Evolutionary conservation across 2,797 vertebrate species (phyloP).

Genomic region (Semotilus atromaculatus): DNA sequence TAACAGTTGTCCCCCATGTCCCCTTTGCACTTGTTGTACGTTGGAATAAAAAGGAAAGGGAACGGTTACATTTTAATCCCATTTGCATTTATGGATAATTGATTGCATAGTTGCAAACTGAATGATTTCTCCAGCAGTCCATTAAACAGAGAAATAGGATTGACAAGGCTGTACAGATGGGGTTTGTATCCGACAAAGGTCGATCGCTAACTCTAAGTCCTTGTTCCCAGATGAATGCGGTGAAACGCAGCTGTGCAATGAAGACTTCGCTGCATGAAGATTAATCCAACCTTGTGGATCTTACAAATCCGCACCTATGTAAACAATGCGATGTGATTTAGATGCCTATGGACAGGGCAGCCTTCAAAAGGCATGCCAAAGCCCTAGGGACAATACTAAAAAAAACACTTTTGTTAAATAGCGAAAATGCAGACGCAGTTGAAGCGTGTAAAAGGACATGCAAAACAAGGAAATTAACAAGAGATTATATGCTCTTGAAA

Average conservation of each 20-base stretch:
- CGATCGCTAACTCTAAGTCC: slow-evolving; percentile 35
- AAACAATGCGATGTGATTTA: slow-evolving; percentile 11
- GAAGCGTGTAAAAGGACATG: slow-evolving; percentile 28
- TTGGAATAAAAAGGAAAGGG: slow-evolving; percentile 9
- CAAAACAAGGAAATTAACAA: slow-evolving; percentile 40
- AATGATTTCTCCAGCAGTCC: slow-evolving; percentile 44
- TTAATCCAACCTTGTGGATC: slow-evolving; percentile 16
- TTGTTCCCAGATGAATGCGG: slow-evolving; percentile 1
- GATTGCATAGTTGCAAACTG: slow-evolving; percentile 55
- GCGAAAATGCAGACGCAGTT: slow-evolving; percentile 23
- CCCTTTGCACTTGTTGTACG: not conserved
- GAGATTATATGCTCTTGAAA: slow-evolving; percentile 25
- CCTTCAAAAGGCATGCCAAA: not conserved
- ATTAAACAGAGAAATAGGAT: slow-evolving; percentile 56
- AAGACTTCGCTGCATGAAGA: slow-evolving; percentile 9
- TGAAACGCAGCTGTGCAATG: not conserved
- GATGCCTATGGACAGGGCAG: not conserved
- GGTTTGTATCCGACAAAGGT: slow-evolving; percentile 39
- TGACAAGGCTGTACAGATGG: slow-evolving; percentile 52
- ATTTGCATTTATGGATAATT: slow-evolving; percentile 59
- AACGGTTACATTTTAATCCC: slow-evolving; percentile 49
- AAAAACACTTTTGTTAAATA: slow-evolving; percentile 43
- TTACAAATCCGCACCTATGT: not conserved
- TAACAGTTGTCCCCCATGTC: not conserved
- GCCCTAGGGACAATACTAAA: slow-evolving; percentile 54